Conservation (phyloP, 2,888 invertebrate species). For the Lasioglossum morio region DNA sequence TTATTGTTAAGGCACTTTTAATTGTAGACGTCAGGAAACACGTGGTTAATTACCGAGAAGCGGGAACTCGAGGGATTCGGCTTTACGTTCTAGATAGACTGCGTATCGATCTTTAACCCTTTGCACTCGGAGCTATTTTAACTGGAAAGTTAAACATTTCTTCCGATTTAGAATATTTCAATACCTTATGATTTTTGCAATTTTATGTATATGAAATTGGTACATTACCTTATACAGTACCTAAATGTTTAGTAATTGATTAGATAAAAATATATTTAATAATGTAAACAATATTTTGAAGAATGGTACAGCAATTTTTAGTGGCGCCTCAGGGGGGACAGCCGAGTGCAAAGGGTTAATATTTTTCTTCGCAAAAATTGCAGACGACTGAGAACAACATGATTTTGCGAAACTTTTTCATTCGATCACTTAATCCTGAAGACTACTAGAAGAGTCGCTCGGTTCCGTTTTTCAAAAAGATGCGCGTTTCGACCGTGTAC, state of each 20-base stretch:
- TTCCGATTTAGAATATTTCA: too few relatives aligned
- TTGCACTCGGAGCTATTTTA: too few relatives aligned
- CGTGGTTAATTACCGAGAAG: constrained; percentile 23
- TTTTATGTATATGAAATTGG: too few relatives aligned
- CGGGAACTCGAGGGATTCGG: constrained; percentile 29
- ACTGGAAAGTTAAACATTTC: too few relatives aligned
- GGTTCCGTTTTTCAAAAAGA: neutral
- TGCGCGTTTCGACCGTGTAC: constrained; percentile 29
- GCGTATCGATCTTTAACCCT: neutral
- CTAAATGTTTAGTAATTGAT: too few relatives aligned
- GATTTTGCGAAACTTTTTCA: neutral
- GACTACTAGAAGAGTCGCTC: constrained; percentile 3
- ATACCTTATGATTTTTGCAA: too few relatives aligned
- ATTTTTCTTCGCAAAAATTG: neutral
- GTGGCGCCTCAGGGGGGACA: too few relatives aligned
- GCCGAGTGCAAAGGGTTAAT: too few relatives aligned
- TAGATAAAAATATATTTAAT: too few relatives aligned
- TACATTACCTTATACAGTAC: too few relatives aligned
- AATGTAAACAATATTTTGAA: too few relatives aligned
- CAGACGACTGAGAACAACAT: neutral
- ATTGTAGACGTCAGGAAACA: constrained; percentile 59
- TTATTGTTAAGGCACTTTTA: constrained; percentile 64
- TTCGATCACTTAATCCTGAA: neutral
- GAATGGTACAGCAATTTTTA: too few relatives aligned
- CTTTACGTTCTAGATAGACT: neutral